Base-by-base conservation (phyloP, 2,113 vertebrate species). In the Rhabdornis inornatus region DNA sequence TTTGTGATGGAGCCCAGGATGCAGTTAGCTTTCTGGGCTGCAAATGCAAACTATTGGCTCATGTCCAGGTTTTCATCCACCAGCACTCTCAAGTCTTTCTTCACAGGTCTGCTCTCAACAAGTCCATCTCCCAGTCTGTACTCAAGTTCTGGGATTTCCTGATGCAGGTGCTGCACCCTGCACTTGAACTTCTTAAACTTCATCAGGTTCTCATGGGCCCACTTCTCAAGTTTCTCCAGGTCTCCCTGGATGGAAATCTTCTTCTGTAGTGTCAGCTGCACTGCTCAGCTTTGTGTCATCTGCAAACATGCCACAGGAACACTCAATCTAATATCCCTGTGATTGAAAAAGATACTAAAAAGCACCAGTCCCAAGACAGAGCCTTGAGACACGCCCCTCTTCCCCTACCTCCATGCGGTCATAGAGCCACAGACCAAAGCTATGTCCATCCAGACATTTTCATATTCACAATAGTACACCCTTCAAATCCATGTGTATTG, bases 321-420 rank as follows among this genome's bases (percentile, higher is more conserved):
- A n/a, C 28, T n/a, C 0, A 0, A 21, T 39, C 20, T 53, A 24
- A 18, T 31, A 24, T 18, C 45, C 37, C n/a, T 40, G 24, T n/a
- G n/a, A 35, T 8, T 68, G 52, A 39, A 45, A 52, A 74, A 20
- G 8, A 20, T 52, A 24, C 20, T 20, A 31, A 89, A 89, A 66
- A 33, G 9, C 33, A 65, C 4, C 9, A 35, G 15, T 53, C n/a
- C 14, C 53, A n/a, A 68, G 53, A 68, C 24, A 68, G 53, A 60
- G 20, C 28, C 28, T 39, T 22, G 23, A 74, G 28, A 45, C 11
- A 21, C 16, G 25, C 4, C 12, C 20, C 24, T 66, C 20, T 39
- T 75, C 13, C 25, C 11, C 17, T 24, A 19, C 13, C 7, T 47
- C 45, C 23, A 21, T 6, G 16, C 52, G 6, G 33, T n/a, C 20